Conservation (phyloP, 2,113 vertebrate species). For the Catharus minimus region DNA sequence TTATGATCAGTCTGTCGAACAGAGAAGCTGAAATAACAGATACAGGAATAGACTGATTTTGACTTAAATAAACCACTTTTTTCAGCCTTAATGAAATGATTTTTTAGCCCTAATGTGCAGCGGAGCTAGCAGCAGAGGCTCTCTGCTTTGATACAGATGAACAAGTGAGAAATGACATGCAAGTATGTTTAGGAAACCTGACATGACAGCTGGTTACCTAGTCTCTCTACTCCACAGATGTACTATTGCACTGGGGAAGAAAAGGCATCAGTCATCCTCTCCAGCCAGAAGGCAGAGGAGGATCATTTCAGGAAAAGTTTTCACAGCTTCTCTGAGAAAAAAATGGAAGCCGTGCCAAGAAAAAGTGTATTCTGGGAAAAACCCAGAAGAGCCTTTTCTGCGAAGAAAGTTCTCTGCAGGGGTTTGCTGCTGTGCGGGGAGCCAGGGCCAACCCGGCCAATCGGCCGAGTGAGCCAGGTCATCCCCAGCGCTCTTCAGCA, state of each 20-base stretch:
- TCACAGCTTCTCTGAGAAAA: not conserved
- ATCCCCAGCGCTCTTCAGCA: not conserved
- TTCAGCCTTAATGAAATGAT: conserved; percentile 50
- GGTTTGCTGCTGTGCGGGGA: not conserved
- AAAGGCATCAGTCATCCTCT: conserved; percentile 60
- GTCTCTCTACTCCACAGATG: conserved; percentile 58
- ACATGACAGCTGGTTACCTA: conserved; percentile 67
- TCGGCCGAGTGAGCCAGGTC: accelerated
- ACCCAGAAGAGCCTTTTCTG: not conserved
- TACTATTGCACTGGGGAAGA: conserved; percentile 56
- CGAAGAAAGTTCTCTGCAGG: not conserved
- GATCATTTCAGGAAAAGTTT: conserved; percentile 53
- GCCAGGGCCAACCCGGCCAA: accelerated
- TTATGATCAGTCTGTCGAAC: not conserved
- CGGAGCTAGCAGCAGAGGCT: conserved; percentile 16
- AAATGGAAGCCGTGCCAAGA: conserved; percentile 16
- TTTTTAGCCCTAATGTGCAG: conserved; percentile 45
- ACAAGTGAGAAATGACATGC: conserved; percentile 59
- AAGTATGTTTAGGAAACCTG: conserved; percentile 58
- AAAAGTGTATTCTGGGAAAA: not conserved
- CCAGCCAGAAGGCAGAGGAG: conserved; percentile 62
- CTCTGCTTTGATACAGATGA: conserved; percentile 61
- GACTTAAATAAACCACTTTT: conserved; percentile 2
- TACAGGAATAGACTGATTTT: conserved; percentile 34
- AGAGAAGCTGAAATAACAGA: not conserved